Evolutionary conservation across 1,140 invertebrate genomes (phyloP), one percentile per base, ranked within the genome.

Genomic region (Akabosia matsudoensis): DNA sequence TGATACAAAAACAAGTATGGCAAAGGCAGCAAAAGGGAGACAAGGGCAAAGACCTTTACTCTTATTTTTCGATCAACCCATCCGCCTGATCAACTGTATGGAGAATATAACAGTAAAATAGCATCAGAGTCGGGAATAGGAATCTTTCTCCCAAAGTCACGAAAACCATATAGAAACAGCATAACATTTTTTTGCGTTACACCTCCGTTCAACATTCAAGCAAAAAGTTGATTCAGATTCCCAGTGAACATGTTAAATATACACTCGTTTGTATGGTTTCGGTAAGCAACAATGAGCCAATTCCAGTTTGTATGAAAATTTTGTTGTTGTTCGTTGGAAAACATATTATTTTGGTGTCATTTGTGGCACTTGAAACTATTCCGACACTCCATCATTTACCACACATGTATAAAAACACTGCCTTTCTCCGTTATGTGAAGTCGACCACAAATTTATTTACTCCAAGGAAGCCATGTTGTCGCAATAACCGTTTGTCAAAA

Each of bases 401-500:
- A 13, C n/a, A 7, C 24, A 4, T 56, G n/a, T n/a, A n/a, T n/a
- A n/a, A n/a, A n/a, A n/a, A n/a, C n/a, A n/a, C n/a, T n/a, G n/a
- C n/a, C n/a, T n/a, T n/a, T n/a, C n/a, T n/a, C n/a, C n/a, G n/a
- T n/a, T n/a, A n/a, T n/a, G n/a, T n/a, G n/a, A n/a, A n/a, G n/a
- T 75, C 61, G 30, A 76, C 45, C 75, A 76, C 75, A 73, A 76
- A 76, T 76, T 76, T 67, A 67, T 67, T 67, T 67, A 67, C 75
- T 54, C 75, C 26, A 73, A 51, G 75, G 75, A 71, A 70, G 73
- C 75, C 70, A 61, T 73, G 70, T 76, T 73, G 75, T 76, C 70
- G 67, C 75, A 76, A 70, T 73, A 56, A 72, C 70, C 75, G 75
- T 76, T 76, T 76, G 75, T 76, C 75, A 76, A 76, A 76, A 72